These are phyloP conservation scores for Paedocypris micromegethes DNA, from an alignment of 2,797 vertebrate genomes.

Conservation along the genomic window DNA sequence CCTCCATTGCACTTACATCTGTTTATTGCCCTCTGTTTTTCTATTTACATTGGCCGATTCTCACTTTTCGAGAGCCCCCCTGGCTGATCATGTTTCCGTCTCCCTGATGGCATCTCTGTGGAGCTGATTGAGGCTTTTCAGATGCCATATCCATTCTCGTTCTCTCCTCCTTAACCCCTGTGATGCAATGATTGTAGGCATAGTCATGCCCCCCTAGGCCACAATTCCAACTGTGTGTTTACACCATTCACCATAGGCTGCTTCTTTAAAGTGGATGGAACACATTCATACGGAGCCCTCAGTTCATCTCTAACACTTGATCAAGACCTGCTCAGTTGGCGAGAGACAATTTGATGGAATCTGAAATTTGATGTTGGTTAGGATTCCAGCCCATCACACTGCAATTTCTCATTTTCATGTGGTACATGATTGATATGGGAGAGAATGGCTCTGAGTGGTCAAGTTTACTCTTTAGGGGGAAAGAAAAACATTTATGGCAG, in stretches of 20 bases:
- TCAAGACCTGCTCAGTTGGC: constrained; percentile 36
- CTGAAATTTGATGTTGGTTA: constrained; percentile 40
- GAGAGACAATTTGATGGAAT: constrained; percentile 34
- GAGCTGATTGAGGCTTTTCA: constrained; percentile 7
- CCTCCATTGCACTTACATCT: constrained; percentile 52
- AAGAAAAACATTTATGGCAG: constrained; percentile 35
- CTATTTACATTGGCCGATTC: constrained; percentile 48
- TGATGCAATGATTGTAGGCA: constrained; percentile 54
- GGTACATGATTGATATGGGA: constrained; percentile 59
- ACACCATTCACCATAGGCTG: constrained; percentile 33
- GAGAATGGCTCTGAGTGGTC: constrained; percentile 37
- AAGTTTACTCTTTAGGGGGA: constrained; percentile 45
- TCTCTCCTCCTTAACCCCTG: constrained; percentile 1
- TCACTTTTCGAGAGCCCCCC: constrained; percentile 18
- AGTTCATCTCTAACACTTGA: constrained; percentile 46
- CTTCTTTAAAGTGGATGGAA: constrained; percentile 51
- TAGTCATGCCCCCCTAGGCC: constrained; percentile 52
- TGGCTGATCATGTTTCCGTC: constrained; percentile 23
- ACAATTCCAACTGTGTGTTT: constrained; percentile 16
- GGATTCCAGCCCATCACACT: constrained; percentile 41
- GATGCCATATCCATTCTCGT: constrained; percentile 13
- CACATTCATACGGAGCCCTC: constrained; percentile 52
- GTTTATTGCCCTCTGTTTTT: constrained; percentile 47
- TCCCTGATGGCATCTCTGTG: constrained; percentile 21
- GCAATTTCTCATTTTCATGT: constrained; percentile 58